Conservation (phyloP, 2,113 vertebrate species). For the Setophaga coronata region DNA sequence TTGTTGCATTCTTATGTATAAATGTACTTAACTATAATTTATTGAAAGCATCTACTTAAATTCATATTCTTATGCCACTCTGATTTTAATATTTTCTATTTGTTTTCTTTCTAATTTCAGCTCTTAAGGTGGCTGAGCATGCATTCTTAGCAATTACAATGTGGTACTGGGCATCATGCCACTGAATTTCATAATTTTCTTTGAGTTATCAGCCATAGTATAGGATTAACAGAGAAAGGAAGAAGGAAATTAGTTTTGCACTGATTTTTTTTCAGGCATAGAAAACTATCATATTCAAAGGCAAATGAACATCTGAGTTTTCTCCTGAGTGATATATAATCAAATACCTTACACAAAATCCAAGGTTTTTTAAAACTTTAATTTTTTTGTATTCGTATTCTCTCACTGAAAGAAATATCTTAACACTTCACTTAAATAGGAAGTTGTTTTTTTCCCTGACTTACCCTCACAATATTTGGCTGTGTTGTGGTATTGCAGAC, state of each 20-base stretch:
- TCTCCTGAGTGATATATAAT: neutral
- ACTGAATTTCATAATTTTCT: neutral
- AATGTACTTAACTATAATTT: neutral
- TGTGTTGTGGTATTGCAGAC: neutral
- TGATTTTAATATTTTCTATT: neutral
- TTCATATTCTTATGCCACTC: neutral
- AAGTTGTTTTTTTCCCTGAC: neutral
- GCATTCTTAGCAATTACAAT: neutral
- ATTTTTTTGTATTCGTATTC: neutral
- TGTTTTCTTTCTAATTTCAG: neutral
- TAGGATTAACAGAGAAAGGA: neutral
- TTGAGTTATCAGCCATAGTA: neutral
- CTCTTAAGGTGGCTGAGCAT: neutral
- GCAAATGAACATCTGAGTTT: neutral
- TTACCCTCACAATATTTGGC: neutral
- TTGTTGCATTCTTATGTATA: neutral
- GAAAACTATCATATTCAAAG: neutral
- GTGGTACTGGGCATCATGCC: neutral
- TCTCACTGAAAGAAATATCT: neutral
- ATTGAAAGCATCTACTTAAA: neutral
- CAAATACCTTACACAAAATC: neutral
- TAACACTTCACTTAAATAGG: neutral
- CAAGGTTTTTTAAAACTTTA: neutral
- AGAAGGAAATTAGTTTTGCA: neutral
- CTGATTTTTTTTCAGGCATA: neutral